These are phyloP conservation scores for Hydraecia micacea DNA, from an alignment of 2,888 invertebrate genomes.

Conservation along the genomic window DNA sequence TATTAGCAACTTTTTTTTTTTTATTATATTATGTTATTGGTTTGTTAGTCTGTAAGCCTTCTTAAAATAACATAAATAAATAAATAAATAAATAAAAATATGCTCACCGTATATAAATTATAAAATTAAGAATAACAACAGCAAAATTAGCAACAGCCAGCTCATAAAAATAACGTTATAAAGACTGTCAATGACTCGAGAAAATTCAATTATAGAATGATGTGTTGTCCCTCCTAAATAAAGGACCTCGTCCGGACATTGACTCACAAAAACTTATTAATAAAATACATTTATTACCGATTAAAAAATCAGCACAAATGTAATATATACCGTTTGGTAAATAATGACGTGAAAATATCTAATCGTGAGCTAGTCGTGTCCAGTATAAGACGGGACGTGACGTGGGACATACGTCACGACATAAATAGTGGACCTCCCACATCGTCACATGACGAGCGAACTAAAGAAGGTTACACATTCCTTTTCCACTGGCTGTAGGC, in stretches of 20 bases:
- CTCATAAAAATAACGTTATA: constrained; percentile 1
- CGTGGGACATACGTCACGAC: constrained; percentile 63
- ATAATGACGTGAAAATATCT: constrained; percentile 44
- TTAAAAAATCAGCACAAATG: constrained; percentile 34
- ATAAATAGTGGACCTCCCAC: constrained; percentile 75
- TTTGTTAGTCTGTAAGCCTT: no score
- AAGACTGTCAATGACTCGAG: constrained; percentile 21
- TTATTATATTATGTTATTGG: no score
- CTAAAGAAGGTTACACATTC: constrained; percentile 71
- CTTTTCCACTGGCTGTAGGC: constrained; percentile 28
- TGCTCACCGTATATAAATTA: neutral
- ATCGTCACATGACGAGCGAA: constrained; percentile 80
- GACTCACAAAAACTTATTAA: constrained; percentile 42
- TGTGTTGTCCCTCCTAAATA: constrained; percentile 5
- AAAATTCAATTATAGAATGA: constrained; percentile 38
- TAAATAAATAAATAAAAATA: constrained; percentile 9
- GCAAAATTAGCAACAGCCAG: neutral
- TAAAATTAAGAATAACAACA: neutral
- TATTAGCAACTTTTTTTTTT: no score
- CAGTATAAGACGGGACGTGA: constrained; percentile 56
- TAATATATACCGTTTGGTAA: constrained; percentile 28
- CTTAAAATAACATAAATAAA: no score
- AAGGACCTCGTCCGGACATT: constrained; percentile 31
- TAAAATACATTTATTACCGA: constrained; percentile 34
- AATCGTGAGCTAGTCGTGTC: constrained; percentile 28